These are phyloP conservation scores for Cromileptes altivelis DNA, from an alignment of 2,113 vertebrate genomes.

Conservation along the genomic window DNA sequence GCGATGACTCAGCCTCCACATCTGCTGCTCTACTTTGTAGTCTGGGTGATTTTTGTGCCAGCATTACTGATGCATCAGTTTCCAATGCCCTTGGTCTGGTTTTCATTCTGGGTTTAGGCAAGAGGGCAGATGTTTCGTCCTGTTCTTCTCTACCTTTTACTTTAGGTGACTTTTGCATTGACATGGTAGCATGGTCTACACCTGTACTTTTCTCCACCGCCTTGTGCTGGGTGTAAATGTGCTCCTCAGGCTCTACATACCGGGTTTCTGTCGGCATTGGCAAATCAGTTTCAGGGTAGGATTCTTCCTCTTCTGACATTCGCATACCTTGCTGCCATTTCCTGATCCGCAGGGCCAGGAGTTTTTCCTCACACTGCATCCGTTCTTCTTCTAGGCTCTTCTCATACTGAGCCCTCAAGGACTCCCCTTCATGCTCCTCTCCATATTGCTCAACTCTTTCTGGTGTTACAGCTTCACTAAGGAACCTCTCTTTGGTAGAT, in stretches of 20 bases:
- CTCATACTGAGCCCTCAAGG: conserved; percentile 72
- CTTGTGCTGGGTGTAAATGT: conserved; percentile 24
- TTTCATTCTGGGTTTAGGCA: conserved; percentile 15
- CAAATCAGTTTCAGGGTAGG: conserved; percentile 58
- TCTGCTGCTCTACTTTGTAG: conserved; percentile 27
- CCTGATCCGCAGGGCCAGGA: conserved; percentile 73
- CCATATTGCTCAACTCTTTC: conserved; percentile 47
- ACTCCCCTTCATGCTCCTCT: conserved; percentile 36
- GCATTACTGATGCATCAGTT: background rate
- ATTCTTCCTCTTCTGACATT: conserved; percentile 63
- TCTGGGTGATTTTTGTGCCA: conserved; percentile 36
- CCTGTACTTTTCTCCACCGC: conserved; percentile 11
- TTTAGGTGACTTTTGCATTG: conserved; percentile 6
- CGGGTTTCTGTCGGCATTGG: conserved; percentile 35
- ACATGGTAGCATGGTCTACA: background rate
- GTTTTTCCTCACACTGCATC: conserved; percentile 80
- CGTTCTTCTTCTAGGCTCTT: conserved; percentile 78
- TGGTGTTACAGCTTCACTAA: conserved; percentile 53
- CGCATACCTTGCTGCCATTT: conserved; percentile 81
- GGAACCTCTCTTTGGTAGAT: conserved; percentile 58
- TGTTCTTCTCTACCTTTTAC: conserved; percentile 7
- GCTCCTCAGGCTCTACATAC: conserved; percentile 42
- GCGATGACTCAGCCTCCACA: conserved; percentile 24
- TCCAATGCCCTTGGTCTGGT: conserved; percentile 26
- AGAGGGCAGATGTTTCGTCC: background rate